Conservation (phyloP, 1,140 invertebrate genomes). For the Tyrophagus putrescentiae region DNA sequence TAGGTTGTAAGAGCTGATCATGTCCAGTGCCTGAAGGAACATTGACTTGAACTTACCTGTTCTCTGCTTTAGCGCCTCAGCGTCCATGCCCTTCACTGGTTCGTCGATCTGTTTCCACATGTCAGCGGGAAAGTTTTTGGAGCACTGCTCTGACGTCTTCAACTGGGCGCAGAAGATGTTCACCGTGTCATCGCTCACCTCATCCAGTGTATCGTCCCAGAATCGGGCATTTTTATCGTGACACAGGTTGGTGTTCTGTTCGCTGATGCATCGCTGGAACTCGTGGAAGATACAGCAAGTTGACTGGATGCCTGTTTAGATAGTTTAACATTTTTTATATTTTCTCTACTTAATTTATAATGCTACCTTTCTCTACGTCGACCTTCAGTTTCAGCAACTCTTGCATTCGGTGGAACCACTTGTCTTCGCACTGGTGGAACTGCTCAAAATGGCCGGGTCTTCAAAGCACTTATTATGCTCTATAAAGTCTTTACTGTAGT, state of each 20-base stretch:
- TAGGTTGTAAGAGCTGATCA: background rate
- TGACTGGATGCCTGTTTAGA: background rate
- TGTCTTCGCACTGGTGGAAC: conserved; percentile 9
- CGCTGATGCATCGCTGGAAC: background rate
- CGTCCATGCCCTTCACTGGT: background rate
- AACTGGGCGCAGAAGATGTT: background rate
- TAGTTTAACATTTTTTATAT: background rate
- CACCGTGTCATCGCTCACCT: background rate
- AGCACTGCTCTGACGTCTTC: background rate
- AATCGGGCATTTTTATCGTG: conserved; percentile 4
- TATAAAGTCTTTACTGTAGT: background rate
- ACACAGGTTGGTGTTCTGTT: background rate
- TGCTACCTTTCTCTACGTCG: background rate
- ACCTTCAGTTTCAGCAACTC: no score
- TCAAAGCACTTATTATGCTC: conserved; percentile 3
- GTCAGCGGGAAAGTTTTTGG: background rate
- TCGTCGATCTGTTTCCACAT: background rate
- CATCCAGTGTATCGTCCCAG: conserved; percentile 7
- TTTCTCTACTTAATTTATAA: background rate
- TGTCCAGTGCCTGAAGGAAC: background rate
- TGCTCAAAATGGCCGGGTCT: background rate
- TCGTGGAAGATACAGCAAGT: background rate
- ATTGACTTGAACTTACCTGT: conserved; percentile 3
- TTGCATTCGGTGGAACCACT: background rate
- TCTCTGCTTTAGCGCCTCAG: background rate